Evolutionary conservation across 2,113 vertebrate genomes (phyloP).

Genomic region (Stictonetta naevosa): DNA sequence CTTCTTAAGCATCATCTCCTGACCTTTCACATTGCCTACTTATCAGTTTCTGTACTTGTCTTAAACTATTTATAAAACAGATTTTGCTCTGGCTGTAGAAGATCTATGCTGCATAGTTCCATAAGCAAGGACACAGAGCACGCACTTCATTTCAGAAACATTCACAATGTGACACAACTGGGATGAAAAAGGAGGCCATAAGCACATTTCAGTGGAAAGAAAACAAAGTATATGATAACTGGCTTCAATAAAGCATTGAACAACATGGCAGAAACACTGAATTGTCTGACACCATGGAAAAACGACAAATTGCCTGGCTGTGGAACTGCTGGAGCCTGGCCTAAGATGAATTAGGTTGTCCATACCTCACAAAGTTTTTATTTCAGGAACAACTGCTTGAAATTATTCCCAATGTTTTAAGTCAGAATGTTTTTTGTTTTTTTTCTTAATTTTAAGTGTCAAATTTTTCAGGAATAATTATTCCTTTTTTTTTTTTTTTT

Average conservation of each 20-base stretch:
- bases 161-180: not conserved
- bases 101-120: not conserved
- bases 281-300: slow-evolving; percentile 5
- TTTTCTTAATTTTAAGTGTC: not conserved
- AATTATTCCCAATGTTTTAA: slow-evolving; percentile 6
- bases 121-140: not conserved
- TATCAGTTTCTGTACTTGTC: not conserved
- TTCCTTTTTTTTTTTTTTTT: not conserved
- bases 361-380: not conserved
- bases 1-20: not conserved
- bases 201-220: not conserved
- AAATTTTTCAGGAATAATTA: slow-evolving; percentile 7
- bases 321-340: not conserved
- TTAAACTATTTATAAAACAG: not conserved
- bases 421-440: not conserved
- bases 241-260: slow-evolving; percentile 11
- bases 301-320: slow-evolving; percentile 49
- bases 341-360: slow-evolving; percentile 30
- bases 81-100: not conserved
- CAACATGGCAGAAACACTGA: not conserved
- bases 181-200: not conserved
- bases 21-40: not conserved
- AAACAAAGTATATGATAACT: not conserved
- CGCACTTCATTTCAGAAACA: not conserved
- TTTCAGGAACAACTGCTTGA: slow-evolving; percentile 30